Evolutionary conservation across 2,888 invertebrate species (phyloP), one percentile per base, ranked within the genome.

Genomic region (Cheilosia scutellata): DNA sequence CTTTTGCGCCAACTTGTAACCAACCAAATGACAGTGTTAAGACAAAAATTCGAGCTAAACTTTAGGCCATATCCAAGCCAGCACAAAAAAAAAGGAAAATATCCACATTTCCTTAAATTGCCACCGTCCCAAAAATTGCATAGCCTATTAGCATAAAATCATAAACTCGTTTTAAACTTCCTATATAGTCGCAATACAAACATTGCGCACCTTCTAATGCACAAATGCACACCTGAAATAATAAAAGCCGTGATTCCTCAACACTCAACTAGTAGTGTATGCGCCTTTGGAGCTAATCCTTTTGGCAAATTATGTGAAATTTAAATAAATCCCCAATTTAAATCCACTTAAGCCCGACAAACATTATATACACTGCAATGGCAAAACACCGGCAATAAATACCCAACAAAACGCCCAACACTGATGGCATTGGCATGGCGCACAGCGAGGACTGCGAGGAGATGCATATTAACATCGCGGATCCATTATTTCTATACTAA

Each of bases 291-390:
- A 42, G 66, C 82, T 84, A 75, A 79, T 84, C 75, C 75, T 66
- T 66, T 79, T 53, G 47, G 84, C 79, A 79, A 80, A 80, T 79
- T 84, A 80, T 75, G 53, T 65, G 60, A 74, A 75, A 75, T 72
- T 79, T 70, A 55, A 79, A 80, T 84, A 84, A 84, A 84, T 84
- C 70, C 70, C 60, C 84, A 80, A 84, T 75, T 75, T 76, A 79
- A 84, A 75, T 84, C 75, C 75, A 84, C 79, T 84, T 80, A 80
- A 79, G 53, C 68, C 70, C 29, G 37, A 20, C 76, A 55, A 70
- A 57, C 57, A 33, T 40, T 47, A 47, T 16, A 31, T 4, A 55
- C 42, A 20, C 16, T 44, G 55, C 47, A 51, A 53, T 55, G 37
- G 16, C 63, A 16, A 58, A 66, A 58, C 57, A 68, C 63, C 57